Conservation (phyloP, 2,888 invertebrate genomes). For the Petrolisthes manimaculis region DNA sequence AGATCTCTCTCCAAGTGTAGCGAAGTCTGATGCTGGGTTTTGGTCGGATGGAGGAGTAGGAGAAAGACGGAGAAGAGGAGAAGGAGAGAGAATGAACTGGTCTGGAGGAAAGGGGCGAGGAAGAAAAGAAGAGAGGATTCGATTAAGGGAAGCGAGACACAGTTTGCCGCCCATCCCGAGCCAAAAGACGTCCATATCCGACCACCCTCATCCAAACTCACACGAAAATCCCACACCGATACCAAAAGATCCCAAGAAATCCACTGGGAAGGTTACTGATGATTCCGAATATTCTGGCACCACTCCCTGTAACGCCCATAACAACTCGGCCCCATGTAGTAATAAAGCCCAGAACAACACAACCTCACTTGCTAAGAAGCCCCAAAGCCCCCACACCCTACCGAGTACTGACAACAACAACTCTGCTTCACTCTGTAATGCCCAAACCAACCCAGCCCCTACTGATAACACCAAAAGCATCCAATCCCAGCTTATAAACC, state of each 20-base stretch:
- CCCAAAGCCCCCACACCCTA: too few relatives aligned
- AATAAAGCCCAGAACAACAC: neutral
- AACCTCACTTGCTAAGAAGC: neutral
- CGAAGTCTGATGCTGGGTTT: neutral
- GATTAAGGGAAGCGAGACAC: neutral
- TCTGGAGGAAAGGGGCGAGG: neutral
- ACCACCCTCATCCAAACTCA: neutral
- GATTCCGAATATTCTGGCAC: too few relatives aligned
- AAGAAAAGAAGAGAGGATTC: neutral
- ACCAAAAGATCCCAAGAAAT: too few relatives aligned
- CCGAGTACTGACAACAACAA: too few relatives aligned
- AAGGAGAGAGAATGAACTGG: neutral
- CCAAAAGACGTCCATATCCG: neutral
- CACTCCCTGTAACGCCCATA: too few relatives aligned
- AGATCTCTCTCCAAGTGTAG: neutral
- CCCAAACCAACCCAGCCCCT: neutral
- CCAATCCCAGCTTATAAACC: too few relatives aligned
- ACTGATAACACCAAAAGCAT: too few relatives aligned
- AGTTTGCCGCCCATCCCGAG: slow-evolving; percentile 1
- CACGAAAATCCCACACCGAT: too few relatives aligned
- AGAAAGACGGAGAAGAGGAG: neutral
- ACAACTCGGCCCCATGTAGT: too few relatives aligned
- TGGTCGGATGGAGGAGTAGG: slow-evolving; percentile 16
- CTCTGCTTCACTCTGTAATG: too few relatives aligned
- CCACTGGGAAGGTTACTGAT: too few relatives aligned